Percentiles rank a stretch among this genome's conserved stretches.
phyloP scores from a whole-genome alignment of 2,113 vertebrate genomes.

The Collichthys lucidus region DNA sequence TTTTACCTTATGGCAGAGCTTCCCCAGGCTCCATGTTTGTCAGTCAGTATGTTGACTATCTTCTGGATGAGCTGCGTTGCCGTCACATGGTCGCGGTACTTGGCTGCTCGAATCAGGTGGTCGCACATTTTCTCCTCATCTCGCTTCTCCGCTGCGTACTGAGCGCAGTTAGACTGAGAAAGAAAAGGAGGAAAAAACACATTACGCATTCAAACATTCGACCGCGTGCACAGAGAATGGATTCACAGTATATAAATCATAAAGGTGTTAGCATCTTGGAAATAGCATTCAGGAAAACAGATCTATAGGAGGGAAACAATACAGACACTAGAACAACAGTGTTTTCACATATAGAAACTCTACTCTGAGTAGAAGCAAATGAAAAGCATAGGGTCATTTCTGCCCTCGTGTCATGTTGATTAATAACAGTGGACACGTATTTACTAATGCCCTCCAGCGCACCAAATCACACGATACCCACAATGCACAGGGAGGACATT shows the following conservation, averaged over 20 bases:
- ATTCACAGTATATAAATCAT: neutral
- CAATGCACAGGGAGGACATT: slow-evolving; percentile 76
- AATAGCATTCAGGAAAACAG: neutral
- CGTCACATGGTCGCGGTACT: slow-evolving; percentile 96
- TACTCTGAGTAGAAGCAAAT: slow-evolving; percentile 73
- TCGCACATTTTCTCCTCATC: slow-evolving; percentile 99
- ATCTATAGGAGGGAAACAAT: slow-evolving; percentile 3
- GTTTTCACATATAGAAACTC: slow-evolving; percentile 59
- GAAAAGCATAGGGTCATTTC: slow-evolving; percentile 81
- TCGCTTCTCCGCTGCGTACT: slow-evolving; percentile 95
- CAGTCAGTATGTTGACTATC: slow-evolving; percentile 96
- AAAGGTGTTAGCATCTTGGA: neutral
- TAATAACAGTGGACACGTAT: slow-evolving; percentile 86
- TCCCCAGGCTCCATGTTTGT: slow-evolving; percentile 98
- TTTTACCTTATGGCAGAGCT: slow-evolving; percentile 89
- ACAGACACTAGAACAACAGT: neutral
- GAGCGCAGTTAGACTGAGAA: slow-evolving; percentile 91
- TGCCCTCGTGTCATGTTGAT: slow-evolving; percentile 83
- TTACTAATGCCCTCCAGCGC: slow-evolving; percentile 81
- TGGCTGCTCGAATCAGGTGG: slow-evolving; percentile 95
- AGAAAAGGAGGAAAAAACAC: slow-evolving; percentile 2
- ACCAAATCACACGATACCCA: slow-evolving; percentile 78
- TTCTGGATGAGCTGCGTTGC: slow-evolving; percentile 97
- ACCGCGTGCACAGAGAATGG: neutral
- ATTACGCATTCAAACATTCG: slow-evolving; percentile 1